Percentiles rank a stretch among this genome's conserved stretches.
These are phyloP conservation scores for Drosophila acutilabella DNA, from an alignment of 2,888 invertebrate species.

Conservation along the genomic window DNA sequence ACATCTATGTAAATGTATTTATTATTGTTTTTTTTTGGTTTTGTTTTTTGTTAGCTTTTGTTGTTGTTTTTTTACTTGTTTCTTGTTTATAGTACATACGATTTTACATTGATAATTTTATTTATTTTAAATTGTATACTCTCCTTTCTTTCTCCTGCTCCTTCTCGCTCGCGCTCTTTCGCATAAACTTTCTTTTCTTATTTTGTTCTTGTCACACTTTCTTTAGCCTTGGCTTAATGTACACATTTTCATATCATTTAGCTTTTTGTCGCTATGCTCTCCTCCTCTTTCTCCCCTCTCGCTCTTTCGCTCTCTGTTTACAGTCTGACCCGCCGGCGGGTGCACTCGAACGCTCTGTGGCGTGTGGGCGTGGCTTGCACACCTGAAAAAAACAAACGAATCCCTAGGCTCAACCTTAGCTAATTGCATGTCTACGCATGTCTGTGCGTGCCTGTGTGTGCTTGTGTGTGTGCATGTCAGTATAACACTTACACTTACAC, in stretches of 20 bases:
- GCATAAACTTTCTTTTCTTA: slow-evolving; percentile 8
- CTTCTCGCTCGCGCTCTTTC: slow-evolving; percentile 13
- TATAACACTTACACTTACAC: slow-evolving; percentile 22
- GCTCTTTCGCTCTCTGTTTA: slow-evolving; percentile 10
- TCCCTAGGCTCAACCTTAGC: slow-evolving; percentile 42
- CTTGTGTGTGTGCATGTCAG: slow-evolving; percentile 14
- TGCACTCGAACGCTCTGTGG: slow-evolving; percentile 49
- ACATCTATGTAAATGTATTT: slow-evolving; percentile 80
- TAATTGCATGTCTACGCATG: slow-evolving; percentile 19
- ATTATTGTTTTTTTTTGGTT: slow-evolving; percentile 49
- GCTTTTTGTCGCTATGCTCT: slow-evolving; percentile 43
- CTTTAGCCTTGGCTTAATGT: slow-evolving; percentile 36
- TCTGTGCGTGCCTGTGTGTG: slow-evolving; percentile 5
- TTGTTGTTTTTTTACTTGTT: slow-evolving; percentile 42
- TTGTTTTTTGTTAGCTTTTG: slow-evolving; percentile 32
- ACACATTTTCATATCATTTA: slow-evolving; percentile 44
- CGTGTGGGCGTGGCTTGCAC: slow-evolving; percentile 62
- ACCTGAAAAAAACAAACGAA: slow-evolving; percentile 48
- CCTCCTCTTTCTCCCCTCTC: slow-evolving; percentile 5
- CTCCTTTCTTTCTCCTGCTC: slow-evolving; percentile 14
- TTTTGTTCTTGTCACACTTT: slow-evolving; percentile 23
- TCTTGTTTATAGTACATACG: slow-evolving; percentile 69
- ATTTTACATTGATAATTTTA: slow-evolving; percentile 77
- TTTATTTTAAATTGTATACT: slow-evolving; percentile 60
- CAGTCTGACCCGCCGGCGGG: slow-evolving; percentile 78